Evolutionary conservation across 2,797 vertebrate genomes (phyloP).

Genomic region (Takifugu ocellatus): DNA sequence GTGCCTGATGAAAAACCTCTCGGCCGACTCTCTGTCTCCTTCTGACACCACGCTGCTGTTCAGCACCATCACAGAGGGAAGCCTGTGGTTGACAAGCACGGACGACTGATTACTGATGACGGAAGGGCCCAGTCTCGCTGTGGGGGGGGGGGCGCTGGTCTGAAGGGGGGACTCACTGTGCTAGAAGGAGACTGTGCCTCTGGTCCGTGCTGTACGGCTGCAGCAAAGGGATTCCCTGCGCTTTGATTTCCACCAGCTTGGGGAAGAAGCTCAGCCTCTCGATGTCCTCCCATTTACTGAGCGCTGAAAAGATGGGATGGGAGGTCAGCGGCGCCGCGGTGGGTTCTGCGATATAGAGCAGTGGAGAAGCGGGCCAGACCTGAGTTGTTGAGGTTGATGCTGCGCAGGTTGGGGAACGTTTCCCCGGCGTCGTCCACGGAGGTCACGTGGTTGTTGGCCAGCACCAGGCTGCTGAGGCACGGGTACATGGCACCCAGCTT

Average conservation of each 20-base stretch:
- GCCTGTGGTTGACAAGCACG: constrained; percentile 62
- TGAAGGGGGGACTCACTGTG: constrained; percentile 68
- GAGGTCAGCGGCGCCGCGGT: no score
- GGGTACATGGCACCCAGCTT: constrained; percentile 94
- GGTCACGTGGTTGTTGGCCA: constrained; percentile 89
- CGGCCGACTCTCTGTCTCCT: constrained; percentile 91
- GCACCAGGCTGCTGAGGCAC: constrained; percentile 83
- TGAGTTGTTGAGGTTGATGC: constrained; percentile 96
- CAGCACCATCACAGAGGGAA: constrained; percentile 87
- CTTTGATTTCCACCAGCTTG: constrained; percentile 89
- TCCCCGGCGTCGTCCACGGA: constrained; percentile 84
- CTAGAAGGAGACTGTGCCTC: constrained; percentile 87
- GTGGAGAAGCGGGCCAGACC: constrained; percentile 68
- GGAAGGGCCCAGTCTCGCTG: no score
- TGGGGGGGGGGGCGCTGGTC: not conserved
- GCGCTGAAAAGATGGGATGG: constrained; percentile 68
- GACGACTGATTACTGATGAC: no score
- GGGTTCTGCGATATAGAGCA: no score
- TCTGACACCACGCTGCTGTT: constrained; percentile 87
- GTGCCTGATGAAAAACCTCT: constrained; percentile 95
- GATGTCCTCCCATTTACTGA: constrained; percentile 90
- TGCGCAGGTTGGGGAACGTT: constrained; percentile 89
- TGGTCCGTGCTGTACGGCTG: constrained; percentile 88
- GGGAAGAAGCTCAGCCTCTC: constrained; percentile 92
- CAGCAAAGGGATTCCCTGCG: constrained; percentile 89